phyloP scores from a whole-genome alignment of 2,797 vertebrate species.

The Peromyscus eremicus region DNA sequence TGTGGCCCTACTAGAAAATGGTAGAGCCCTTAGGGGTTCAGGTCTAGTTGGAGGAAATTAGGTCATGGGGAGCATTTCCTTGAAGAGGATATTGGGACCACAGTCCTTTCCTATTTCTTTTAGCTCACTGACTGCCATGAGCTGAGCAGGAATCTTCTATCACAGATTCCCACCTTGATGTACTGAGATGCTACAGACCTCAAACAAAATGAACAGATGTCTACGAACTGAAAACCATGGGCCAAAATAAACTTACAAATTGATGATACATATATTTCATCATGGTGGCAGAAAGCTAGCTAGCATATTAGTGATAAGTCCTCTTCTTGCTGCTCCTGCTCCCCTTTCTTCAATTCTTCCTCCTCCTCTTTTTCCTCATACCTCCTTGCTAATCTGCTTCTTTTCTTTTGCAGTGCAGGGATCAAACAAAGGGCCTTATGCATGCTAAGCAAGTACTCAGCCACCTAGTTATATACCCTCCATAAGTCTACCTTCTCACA shows the following conservation, averaged over 20 bases:
- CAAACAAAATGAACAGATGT: no score
- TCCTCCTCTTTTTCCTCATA: not conserved
- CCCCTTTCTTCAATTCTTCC: not conserved
- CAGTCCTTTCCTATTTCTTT: not conserved
- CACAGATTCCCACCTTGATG: not conserved
- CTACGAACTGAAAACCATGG: not conserved
- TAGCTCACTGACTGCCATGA: not conserved
- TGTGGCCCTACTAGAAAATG: no score
- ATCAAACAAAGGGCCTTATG: not conserved
- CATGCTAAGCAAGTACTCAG: not conserved
- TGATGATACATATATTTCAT: not conserved
- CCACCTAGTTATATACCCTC: not conserved
- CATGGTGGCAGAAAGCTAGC: not conserved
- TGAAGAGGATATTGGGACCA: not conserved
- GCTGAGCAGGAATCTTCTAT: not conserved
- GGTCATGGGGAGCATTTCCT: no score
- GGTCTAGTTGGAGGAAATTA: not conserved
- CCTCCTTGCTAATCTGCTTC: no score
- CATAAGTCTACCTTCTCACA: not conserved
- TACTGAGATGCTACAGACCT: not conserved
- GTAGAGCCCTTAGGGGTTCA: not conserved
- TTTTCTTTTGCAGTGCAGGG: not conserved
- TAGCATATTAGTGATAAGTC: not conserved
- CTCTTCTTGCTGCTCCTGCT: no score
- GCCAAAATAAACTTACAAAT: not conserved